Conservation (phyloP, 2,888 invertebrate species). For the Caenorhabditis angaria region DNA sequence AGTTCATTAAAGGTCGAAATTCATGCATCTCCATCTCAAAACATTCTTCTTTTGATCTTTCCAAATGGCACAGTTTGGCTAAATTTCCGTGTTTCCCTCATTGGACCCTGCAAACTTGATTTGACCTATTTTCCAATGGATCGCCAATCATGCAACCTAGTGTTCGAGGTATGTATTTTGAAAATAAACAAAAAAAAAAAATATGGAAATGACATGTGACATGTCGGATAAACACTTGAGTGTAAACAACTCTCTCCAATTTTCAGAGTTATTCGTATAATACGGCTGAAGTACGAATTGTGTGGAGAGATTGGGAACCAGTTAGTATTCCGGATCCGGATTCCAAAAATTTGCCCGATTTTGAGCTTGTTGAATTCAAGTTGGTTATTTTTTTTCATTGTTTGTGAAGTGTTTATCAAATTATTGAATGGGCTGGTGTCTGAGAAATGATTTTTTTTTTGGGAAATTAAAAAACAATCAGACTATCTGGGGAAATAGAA, state of each 20-base stretch:
- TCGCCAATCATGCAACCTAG: conserved; percentile 69
- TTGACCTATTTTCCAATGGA: conserved; percentile 71
- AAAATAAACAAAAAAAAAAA: neutral
- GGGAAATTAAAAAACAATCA: neutral
- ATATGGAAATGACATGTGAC: conserved; percentile 32
- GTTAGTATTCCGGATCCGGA: conserved; percentile 71
- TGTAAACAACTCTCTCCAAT: neutral
- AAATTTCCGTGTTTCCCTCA: conserved; percentile 64
- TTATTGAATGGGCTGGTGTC: no score
- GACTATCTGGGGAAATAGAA: no score
- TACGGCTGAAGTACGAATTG: conserved; percentile 72
- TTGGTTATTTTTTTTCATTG: conserved; percentile 14
- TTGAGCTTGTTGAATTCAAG: conserved; percentile 64
- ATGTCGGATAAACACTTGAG: conserved; percentile 15
- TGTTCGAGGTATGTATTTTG: conserved; percentile 70
- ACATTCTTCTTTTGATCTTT: conserved; percentile 70
- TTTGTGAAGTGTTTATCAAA: neutral
- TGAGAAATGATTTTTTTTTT: no score
- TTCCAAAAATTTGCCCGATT: conserved; percentile 70
- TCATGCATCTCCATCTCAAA: conserved; percentile 69
- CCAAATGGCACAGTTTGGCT: conserved; percentile 72
- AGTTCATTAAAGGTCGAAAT: conserved; percentile 61
- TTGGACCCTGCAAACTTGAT: conserved; percentile 71
- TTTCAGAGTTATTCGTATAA: conserved; percentile 71
- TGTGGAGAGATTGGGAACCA: conserved; percentile 71